These are phyloP conservation scores for Riparia riparia DNA, from an alignment of 2,113 vertebrate genomes.

Conservation along the genomic window DNA sequence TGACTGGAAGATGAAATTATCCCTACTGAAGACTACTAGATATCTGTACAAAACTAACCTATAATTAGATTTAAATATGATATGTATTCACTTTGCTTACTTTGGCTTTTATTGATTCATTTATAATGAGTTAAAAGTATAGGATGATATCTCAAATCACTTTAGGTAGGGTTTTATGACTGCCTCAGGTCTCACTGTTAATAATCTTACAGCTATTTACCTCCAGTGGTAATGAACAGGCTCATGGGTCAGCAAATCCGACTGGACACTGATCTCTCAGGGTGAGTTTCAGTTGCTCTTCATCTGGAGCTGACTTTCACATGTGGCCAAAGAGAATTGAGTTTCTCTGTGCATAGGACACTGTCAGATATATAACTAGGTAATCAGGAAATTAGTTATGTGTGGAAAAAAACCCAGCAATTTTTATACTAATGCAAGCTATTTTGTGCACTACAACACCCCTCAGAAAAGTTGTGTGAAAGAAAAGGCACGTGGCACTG, in stretches of 20 bases:
- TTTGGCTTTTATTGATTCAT: conserved; percentile 56
- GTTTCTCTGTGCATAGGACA: neutral
- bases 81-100: conserved; percentile 16
- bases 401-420: neutral
- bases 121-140: conserved; percentile 47
- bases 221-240: neutral
- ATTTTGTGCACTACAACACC: neutral
- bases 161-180: neutral
- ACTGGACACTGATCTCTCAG: neutral
- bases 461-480: neutral
- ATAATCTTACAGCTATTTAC: conserved; percentile 25
- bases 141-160: neutral
- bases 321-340: neutral
- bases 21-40: neutral
- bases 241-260: conserved; percentile 28
- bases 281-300: neutral
- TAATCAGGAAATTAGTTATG: conserved; percentile 16
- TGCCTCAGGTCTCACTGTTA: conserved; percentile 37
- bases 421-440: neutral
- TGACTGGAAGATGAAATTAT: conserved; percentile 25
- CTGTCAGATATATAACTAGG: neutral
- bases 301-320: neutral
- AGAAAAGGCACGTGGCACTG: neutral
- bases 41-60: conserved; percentile 25
- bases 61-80: conserved; percentile 58